Conservation (phyloP, 1,140 invertebrate species). For the Epicauta chinensis region DNA sequence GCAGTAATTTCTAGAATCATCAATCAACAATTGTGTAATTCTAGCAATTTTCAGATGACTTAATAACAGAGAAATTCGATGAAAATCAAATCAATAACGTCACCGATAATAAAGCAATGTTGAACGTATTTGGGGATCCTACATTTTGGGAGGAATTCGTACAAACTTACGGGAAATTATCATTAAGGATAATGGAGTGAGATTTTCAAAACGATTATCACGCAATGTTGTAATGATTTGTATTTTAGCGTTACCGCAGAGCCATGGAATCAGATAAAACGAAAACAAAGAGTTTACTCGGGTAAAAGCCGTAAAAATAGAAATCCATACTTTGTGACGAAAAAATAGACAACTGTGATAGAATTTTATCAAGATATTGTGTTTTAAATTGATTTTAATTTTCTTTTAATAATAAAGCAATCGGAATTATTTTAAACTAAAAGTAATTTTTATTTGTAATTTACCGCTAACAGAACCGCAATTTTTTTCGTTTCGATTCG, state of each 20-base stretch:
- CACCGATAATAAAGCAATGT: slow-evolving; percentile 7
- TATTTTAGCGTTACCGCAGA: slow-evolving; percentile 4
- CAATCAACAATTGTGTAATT: background rate
- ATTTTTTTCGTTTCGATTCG: no score
- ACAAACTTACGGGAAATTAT: slow-evolving; percentile 2
- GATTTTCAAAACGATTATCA: background rate
- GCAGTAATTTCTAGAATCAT: background rate
- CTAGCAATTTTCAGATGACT: slow-evolving; percentile 11
- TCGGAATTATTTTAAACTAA: no score
- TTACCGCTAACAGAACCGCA: no score
- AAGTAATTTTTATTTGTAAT: no score
- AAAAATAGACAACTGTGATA: no score
- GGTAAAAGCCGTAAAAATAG: no score
- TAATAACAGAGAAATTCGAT: slow-evolving; percentile 14
- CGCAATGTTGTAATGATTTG: background rate
- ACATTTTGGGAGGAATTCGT: slow-evolving; percentile 5
- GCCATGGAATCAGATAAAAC: slow-evolving; percentile 11
- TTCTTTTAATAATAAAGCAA: no score
- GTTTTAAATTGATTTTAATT: no score
- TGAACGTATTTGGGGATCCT: slow-evolving; percentile 8
- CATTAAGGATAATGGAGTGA: slow-evolving; percentile 1
- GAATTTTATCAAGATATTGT: no score
- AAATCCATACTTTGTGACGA: no score
- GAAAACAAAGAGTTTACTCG: no score
- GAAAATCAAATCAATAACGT: background rate